phyloP scores from a whole-genome alignment of 2,113 vertebrate species.

The Acinonyx jubatus region DNA sequence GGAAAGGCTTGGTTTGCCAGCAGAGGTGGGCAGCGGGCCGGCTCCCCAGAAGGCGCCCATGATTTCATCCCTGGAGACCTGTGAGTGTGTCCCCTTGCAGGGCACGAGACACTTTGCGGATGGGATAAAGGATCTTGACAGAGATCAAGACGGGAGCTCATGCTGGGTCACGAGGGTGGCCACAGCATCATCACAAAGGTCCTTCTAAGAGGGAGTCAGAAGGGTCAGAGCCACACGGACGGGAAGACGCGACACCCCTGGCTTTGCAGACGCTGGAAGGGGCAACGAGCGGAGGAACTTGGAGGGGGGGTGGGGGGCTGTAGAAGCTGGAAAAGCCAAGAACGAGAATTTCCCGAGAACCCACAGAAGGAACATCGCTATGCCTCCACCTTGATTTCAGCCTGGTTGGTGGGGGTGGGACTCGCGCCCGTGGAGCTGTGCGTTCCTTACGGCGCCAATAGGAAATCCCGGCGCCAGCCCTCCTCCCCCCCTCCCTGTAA shows the following conservation, averaged over 20 bases:
- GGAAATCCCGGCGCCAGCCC: background rate
- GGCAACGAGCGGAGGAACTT: accelerated
- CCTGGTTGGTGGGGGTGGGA: accelerated
- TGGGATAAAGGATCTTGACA: background rate
- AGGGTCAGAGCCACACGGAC: background rate
- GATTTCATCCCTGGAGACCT: accelerated
- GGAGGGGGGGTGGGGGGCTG: accelerated
- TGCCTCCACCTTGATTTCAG: accelerated
- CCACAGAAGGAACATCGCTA: background rate
- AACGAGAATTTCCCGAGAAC: accelerated
- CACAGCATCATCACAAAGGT: background rate
- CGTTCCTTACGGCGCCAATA: no score
- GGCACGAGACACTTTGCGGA: background rate
- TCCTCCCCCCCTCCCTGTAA: background rate
- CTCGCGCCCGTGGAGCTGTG: background rate
- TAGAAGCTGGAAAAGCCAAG: background rate
- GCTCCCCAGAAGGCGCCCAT: background rate
- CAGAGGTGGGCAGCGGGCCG: background rate
- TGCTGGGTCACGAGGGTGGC: background rate
- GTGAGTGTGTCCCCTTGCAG: accelerated
- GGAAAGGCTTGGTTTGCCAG: background rate
- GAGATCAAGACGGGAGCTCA: no score
- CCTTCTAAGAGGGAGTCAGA: background rate
- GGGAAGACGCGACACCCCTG: no score
- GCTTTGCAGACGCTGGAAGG: background rate